Evolutionary conservation across 2,888 invertebrate genomes (phyloP), one percentile per base, ranked within the genome.

Genomic region (Dusona sp.): DNA sequence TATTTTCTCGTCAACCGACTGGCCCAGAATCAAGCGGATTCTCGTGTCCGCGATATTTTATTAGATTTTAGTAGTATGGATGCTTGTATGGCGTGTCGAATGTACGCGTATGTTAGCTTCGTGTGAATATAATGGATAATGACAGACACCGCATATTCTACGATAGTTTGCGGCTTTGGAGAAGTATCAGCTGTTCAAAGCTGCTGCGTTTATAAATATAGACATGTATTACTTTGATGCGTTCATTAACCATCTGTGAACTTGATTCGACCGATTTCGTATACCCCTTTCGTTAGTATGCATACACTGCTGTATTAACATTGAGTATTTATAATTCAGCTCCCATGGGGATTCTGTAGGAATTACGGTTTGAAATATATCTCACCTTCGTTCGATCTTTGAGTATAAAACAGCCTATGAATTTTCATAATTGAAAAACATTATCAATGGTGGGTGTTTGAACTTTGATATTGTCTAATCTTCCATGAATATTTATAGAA

Each of bases 51-150:
- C 61, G 81, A 88, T 90, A 89, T 88, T 89, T 88, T 87, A 88
- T 88, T 89, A 89, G 74, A 86, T 88, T 87, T 85, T 85, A 78
- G 83, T 68, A 74, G 65, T 68, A 81, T 68, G 81, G 83, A 84
- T 88, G 90, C 80, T 90, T 90, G 91, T 84, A 87, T 88, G 89
- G 90, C 92, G 91, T 91, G 90, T 91, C 91, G 91, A 92, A 91
- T 90, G 89, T 89, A 90, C 86, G 89, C 48, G 73, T 64, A 74
- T 90, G 91, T 91, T 88, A 85, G 87, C 89, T 75, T 36, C 67
- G 81, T 82, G 68, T 82, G 87, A 81, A 87, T 85, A 88, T 90
- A 90, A 91, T 90, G 87, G 89, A 90, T 91, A 92, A 92, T 91
- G 89, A 89, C 88, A 65, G 54, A 90, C 88, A 68, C 74, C 61